A percentile compares a stretch with the other conserved stretches of the same genome.
Evolutionary conservation across 2,113 vertebrate genomes (phyloP).

Genomic region (Macaca mulatta): DNA sequence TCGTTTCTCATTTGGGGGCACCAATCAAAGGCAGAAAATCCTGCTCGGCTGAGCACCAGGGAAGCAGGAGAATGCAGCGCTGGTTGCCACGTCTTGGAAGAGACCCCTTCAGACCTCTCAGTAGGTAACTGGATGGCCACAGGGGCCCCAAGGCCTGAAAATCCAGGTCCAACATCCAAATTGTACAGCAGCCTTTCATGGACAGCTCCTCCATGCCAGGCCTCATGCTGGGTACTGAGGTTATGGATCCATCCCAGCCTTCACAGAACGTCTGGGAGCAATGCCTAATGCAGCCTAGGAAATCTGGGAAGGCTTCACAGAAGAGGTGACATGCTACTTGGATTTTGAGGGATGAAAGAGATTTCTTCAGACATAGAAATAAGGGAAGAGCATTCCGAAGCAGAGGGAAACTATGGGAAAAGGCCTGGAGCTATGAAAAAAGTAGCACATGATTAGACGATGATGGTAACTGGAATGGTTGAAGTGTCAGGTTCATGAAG

Average conservation of each 20-base stretch:
- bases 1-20: neutral
- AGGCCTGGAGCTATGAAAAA: neutral
- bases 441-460: rapidly evolving
- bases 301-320: neutral
- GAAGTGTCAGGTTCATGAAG: neutral
- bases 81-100: neutral
- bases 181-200: neutral
- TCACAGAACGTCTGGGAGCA: neutral
- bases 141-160: neutral
- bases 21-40: slow-evolving; percentile 32
- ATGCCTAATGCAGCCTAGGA: neutral
- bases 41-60: neutral
- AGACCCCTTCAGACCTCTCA: neutral
- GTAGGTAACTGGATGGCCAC: neutral
- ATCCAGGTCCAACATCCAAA: neutral
- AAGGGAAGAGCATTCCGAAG: neutral
- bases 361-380: neutral
- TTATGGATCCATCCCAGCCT: neutral
- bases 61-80: neutral
- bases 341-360: neutral
- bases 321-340: neutral
- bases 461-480: neutral
- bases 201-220: neutral
- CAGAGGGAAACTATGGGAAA: neutral
- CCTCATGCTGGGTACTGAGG: neutral